These are phyloP conservation scores for Eutrigla gurnardus DNA, from an alignment of 2,797 vertebrate genomes.

Conservation along the genomic window DNA sequence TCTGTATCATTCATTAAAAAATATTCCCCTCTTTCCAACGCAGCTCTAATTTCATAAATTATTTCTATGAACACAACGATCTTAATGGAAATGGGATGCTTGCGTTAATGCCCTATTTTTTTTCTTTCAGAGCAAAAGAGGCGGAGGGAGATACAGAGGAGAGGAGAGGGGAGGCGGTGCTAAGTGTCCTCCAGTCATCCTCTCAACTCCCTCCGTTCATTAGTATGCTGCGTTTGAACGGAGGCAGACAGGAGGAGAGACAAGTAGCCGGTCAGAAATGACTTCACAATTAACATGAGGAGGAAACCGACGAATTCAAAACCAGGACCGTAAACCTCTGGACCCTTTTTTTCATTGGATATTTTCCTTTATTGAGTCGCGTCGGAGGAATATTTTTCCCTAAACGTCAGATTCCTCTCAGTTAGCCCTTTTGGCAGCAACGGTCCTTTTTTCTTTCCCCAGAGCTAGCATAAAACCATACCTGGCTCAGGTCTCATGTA, in stretches of 20 bases:
- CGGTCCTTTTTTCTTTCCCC: neutral
- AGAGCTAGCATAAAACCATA: slow-evolving; percentile 23
- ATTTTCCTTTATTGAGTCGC: slow-evolving; percentile 10
- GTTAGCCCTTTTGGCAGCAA: slow-evolving; percentile 23
- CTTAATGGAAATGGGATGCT: slow-evolving; percentile 5
- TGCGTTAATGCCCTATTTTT: slow-evolving; percentile 71
- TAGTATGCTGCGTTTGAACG: slow-evolving; percentile 54
- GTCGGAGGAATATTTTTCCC: slow-evolving; percentile 31
- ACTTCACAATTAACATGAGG: slow-evolving; percentile 26
- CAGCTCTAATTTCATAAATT: neutral
- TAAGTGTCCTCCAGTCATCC: slow-evolving; percentile 70
- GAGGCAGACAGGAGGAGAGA: slow-evolving; percentile 10
- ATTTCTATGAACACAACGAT: slow-evolving; percentile 8
- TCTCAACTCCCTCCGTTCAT: slow-evolving; percentile 45
- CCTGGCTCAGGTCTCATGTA: slow-evolving; percentile 47
- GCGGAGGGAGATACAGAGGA: slow-evolving; percentile 67
- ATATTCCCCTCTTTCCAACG: neutral
- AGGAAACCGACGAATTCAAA: neutral
- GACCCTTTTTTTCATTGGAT: slow-evolving; percentile 39
- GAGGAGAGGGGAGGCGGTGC: slow-evolving; percentile 64
- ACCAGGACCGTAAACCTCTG: slow-evolving; percentile 27
- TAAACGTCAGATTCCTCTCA: neutral
- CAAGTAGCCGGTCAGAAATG: neutral
- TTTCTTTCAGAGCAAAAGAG: slow-evolving; percentile 34
- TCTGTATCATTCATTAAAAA: neutral